Evolutionary conservation across 2,113 vertebrate genomes (phyloP).

Genomic region (Artemisiospiza belli): DNA sequence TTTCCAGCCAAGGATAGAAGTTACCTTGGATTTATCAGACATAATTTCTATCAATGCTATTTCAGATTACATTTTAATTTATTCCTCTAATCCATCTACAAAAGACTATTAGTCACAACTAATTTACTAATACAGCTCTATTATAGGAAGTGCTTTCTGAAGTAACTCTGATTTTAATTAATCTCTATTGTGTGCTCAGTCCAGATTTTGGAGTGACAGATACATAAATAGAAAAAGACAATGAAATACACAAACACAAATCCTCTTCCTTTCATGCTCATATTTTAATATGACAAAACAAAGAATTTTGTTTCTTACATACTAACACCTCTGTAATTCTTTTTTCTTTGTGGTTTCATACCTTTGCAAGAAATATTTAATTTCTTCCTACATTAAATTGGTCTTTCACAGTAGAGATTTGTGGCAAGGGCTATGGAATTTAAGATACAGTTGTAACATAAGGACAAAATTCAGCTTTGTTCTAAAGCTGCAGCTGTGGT

Average conservation of each 20-base stretch:
- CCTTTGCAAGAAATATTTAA: slow-evolving; percentile 11
- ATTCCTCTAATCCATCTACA: slow-evolving; percentile 77
- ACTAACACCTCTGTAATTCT: slow-evolving; percentile 28
- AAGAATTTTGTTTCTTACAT: slow-evolving; percentile 46
- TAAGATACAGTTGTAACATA: not conserved
- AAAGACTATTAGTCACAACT: slow-evolving; percentile 71
- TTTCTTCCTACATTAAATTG: slow-evolving; percentile 1
- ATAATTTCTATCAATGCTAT: slow-evolving; percentile 51
- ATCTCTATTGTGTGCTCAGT: slow-evolving; percentile 65
- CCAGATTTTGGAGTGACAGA: slow-evolving; percentile 70
- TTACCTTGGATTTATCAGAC: slow-evolving; percentile 54
- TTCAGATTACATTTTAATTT: slow-evolving; percentile 76
- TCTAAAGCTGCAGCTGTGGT: not conserved
- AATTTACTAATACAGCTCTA: slow-evolving; percentile 77
- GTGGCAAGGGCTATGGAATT: not conserved
- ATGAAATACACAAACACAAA: slow-evolving; percentile 64
- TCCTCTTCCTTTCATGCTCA: slow-evolving; percentile 32
- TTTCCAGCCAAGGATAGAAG: slow-evolving; percentile 12
- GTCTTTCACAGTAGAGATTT: not conserved
- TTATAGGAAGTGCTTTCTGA: slow-evolving; percentile 70
- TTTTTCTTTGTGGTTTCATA: slow-evolving; percentile 28
- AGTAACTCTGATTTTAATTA: slow-evolving; percentile 79
- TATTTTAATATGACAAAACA: slow-evolving; percentile 21
- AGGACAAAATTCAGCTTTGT: not conserved
- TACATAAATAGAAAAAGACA: slow-evolving; percentile 74